Evolutionary conservation across 2,888 invertebrate genomes (phyloP).

Genomic region (Dryadula phaetusa): DNA sequence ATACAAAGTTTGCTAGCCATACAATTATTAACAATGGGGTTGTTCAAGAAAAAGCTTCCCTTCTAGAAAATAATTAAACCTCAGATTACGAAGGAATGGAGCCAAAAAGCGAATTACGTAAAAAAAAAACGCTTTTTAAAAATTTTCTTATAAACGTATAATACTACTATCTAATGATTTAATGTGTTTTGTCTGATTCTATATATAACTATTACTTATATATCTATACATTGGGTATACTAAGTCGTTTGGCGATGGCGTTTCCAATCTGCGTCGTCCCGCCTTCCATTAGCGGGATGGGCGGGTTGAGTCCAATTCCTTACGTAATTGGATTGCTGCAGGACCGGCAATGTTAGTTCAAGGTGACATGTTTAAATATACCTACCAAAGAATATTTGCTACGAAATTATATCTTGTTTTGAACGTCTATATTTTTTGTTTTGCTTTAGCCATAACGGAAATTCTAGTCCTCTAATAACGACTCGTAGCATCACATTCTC

Average conservation of each 20-base stretch:
- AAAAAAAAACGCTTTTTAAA: background rate
- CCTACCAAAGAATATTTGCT: background rate
- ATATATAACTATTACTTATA: background rate
- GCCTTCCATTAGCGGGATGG: conserved; percentile 38
- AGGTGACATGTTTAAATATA: conserved; percentile 39
- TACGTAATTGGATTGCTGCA: conserved; percentile 47
- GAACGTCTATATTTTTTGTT: background rate
- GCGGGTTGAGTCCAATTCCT: conserved; percentile 44
- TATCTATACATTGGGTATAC: conserved; percentile 15
- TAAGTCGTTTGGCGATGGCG: conserved; percentile 13
- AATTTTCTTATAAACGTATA: too few species aligned
- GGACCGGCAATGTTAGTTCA: conserved; percentile 34
- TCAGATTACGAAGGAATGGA: background rate
- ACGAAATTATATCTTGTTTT: background rate
- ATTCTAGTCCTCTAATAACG: conserved; percentile 3
- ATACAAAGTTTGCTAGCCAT: too few species aligned
- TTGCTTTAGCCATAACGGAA: conserved; percentile 7
- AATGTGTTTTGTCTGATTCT: background rate
- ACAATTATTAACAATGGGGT: conserved; percentile 8
- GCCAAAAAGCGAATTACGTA: background rate
- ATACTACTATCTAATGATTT: too few species aligned
- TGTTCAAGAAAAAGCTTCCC: background rate
- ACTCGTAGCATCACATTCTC: background rate
- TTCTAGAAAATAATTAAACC: conserved; percentile 1
- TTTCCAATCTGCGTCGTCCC: conserved; percentile 32